Percentiles rank a stretch among this genome's conserved stretches.
phyloP scores from a whole-genome alignment of 2,797 vertebrate species.

The Rhinogobio ventralis region DNA sequence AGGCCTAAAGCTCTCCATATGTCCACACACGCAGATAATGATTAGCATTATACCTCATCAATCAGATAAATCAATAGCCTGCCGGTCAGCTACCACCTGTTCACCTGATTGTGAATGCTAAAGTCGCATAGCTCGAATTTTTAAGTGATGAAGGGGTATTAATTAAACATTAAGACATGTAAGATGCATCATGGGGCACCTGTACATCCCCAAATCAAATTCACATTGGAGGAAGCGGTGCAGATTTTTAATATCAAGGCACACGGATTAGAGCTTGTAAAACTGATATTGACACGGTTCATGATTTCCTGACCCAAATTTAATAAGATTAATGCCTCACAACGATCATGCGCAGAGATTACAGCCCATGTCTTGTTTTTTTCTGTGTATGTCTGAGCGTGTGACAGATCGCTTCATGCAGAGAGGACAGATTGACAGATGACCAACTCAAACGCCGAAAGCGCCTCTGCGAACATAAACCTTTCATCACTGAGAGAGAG shows the following conservation, averaged over 20 bases:
- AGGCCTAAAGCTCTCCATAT: conserved; percentile 61
- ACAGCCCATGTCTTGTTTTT: conserved; percentile 1
- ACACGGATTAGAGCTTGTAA: conserved; percentile 31
- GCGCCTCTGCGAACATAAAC: conserved; percentile 63
- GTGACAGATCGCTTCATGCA: conserved; percentile 67
- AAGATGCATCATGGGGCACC: conserved; percentile 19
- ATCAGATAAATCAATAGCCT: conserved; percentile 54
- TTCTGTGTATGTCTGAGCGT: conserved; percentile 18
- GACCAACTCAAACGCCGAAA: conserved; percentile 61
- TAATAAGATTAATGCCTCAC: conserved; percentile 33
- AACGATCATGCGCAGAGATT: conserved; percentile 45
- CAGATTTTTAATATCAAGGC: conserved; percentile 33
- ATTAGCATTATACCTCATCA: conserved; percentile 60
- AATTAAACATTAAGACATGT: not conserved
- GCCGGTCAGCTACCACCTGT: conserved; percentile 58
- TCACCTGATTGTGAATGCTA: conserved; percentile 33
- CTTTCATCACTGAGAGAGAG: conserved; percentile 51
- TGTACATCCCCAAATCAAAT: conserved; percentile 33
- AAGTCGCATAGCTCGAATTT: not conserved
- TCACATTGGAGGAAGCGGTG: conserved; percentile 23
- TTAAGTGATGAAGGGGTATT: not conserved
- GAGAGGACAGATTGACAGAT: conserved; percentile 71
- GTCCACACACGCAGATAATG: conserved; percentile 54
- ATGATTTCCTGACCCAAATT: conserved; percentile 35
- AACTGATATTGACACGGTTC: conserved; percentile 30